These are phyloP conservation scores for Gavia stellata DNA, from an alignment of 2,113 vertebrate genomes.

Conservation along the genomic window DNA sequence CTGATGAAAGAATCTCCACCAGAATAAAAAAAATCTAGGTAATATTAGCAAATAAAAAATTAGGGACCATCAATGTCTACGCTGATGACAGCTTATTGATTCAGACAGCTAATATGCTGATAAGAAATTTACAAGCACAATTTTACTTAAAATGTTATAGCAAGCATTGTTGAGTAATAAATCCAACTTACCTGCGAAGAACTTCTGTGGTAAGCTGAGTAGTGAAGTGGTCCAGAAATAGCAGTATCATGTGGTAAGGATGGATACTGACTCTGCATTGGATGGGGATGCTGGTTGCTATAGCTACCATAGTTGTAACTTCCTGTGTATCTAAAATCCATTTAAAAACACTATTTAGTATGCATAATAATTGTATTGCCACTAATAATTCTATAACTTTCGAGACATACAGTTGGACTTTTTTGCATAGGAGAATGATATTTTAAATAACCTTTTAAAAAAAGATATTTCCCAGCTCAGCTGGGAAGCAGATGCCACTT, in stretches of 20 bases:
- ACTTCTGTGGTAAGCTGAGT: conserved; percentile 92
- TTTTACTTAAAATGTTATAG: not conserved
- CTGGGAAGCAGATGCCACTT: not conserved
- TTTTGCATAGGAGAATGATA: not conserved
- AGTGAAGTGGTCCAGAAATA: conserved; percentile 90
- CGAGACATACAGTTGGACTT: not conserved
- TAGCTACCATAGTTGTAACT: conserved; percentile 98
- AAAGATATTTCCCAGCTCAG: not conserved
- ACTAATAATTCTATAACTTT: not conserved
- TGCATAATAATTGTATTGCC: not conserved
- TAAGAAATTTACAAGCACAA: not conserved
- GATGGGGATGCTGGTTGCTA: conserved; percentile 90
- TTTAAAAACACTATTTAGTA: not conserved
- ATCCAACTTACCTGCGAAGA: conserved; percentile 86
- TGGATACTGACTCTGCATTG: conserved; percentile 95
- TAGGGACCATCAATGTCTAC: not conserved
- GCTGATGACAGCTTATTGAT: not conserved
- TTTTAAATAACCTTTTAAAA: not conserved
- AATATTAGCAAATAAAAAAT: not conserved
- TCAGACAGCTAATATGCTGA: not conserved
- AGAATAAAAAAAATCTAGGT: not conserved
- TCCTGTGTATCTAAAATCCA: conserved; percentile 83
- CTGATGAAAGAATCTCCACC: not conserved
- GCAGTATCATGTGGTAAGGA: conserved; percentile 88
- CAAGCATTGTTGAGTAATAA: not conserved